A percentile compares a stretch with the other conserved stretches of the same genome.
phyloP scores from a whole-genome alignment of 2,888 invertebrate species.

The Cartodere bifasciata region DNA sequence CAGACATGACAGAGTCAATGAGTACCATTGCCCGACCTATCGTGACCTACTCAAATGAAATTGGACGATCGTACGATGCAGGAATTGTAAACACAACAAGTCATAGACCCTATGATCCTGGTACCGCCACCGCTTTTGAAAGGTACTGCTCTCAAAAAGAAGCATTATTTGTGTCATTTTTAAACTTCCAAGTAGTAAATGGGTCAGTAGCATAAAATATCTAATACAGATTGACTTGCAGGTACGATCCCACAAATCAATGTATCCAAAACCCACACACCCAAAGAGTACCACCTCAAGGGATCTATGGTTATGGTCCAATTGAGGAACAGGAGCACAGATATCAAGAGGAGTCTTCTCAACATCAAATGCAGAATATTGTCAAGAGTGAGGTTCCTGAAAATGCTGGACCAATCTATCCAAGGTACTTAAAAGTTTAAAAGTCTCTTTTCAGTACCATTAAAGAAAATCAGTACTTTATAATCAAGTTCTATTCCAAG shows the following conservation, averaged over 20 bases:
- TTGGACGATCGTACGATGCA: conserved; percentile 38
- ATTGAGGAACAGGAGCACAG: conserved; percentile 49
- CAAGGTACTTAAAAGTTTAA: conserved; percentile 41
- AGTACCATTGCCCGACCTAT: conserved; percentile 41
- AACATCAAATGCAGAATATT: conserved; percentile 40
- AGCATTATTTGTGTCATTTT: too few relatives aligned
- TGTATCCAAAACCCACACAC: conserved; percentile 37
- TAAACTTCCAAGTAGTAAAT: too few relatives aligned
- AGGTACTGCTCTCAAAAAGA: too few relatives aligned
- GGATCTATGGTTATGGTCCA: conserved; percentile 47
- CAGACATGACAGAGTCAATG: conserved; percentile 49
- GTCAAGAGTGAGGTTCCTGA: conserved; percentile 62
- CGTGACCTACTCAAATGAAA: conserved; percentile 45
- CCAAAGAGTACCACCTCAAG: conserved; percentile 38
- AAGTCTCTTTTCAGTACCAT: neutral
- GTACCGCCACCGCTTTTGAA: conserved; percentile 45
- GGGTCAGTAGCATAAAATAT: too few relatives aligned
- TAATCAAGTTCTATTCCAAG: too few relatives aligned
- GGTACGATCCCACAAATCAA: conserved; percentile 37
- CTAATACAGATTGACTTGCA: too few relatives aligned
- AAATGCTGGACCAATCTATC: conserved; percentile 60
- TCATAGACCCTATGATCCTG: conserved; percentile 47
- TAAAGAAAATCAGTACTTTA: neutral
- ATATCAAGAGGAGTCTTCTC: conserved; percentile 39
- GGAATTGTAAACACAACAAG: conserved; percentile 38